These are phyloP conservation scores for Cladopsammia gracilis DNA, from an alignment of 64 coral and sea anemone species.

Conservation along the genomic window DNA sequence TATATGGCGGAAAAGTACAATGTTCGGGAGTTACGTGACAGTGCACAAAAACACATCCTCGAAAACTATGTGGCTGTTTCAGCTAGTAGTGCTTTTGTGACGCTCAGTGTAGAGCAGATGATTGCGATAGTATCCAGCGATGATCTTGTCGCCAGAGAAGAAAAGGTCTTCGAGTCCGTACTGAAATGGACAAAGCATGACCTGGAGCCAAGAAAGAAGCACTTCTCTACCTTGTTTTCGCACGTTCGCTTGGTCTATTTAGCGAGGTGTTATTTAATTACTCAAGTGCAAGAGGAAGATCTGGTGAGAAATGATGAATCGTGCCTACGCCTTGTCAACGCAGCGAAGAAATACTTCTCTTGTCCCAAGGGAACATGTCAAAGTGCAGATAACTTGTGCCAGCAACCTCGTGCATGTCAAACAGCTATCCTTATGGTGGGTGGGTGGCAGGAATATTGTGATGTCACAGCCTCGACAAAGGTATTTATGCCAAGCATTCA, in stretches of 20 bases:
- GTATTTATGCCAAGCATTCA: constrained; percentile 75
- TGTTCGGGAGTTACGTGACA: constrained; percentile 67
- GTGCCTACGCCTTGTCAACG: constrained; percentile 53
- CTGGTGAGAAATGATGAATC: constrained; percentile 71
- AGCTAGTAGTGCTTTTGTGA: constrained; percentile 58
- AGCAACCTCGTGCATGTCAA: constrained; percentile 77
- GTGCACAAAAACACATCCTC: constrained; percentile 79
- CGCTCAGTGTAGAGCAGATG: constrained; percentile 60
- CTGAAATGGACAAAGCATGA: constrained; percentile 75
- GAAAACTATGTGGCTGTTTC: constrained; percentile 76
- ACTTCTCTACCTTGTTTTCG: constrained; percentile 73
- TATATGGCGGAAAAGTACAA: constrained; percentile 85
- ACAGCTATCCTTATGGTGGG: constrained; percentile 72
- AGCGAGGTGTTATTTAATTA: constrained; percentile 76
- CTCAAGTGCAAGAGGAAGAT: constrained; percentile 71
- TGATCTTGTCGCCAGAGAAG: constrained; percentile 84
- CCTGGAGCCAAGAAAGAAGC: constrained; percentile 57
- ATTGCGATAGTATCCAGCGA: constrained; percentile 80
- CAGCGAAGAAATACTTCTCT: constrained; percentile 80
- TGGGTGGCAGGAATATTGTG: constrained; percentile 62
- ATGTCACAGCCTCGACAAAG: constrained; percentile 43
- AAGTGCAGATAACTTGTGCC: background rate
- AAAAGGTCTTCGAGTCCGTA: constrained; percentile 85
- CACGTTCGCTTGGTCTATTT: constrained; percentile 83
- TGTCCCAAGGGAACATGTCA: constrained; percentile 37